Evolutionary conservation across 2,888 invertebrate genomes (phyloP), one percentile per base, ranked within the genome.

Genomic region (Noctua fimbriata): DNA sequence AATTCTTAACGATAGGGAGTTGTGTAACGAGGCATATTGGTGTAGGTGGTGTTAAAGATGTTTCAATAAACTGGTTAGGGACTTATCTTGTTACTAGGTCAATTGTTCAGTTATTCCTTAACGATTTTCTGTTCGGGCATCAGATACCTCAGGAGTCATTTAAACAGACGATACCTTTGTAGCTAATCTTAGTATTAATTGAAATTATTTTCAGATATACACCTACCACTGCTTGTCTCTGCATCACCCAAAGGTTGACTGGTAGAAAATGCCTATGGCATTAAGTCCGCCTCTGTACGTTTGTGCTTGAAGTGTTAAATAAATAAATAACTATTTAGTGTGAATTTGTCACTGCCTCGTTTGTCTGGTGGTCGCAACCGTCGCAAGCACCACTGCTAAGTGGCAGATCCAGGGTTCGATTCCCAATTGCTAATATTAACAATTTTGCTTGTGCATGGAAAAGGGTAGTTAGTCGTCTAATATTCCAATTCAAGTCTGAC

Each of bases 1-100:
- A 76, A 67, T 73, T 76, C 28, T 49, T 83, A 78, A 44, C 47
- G 21, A 76, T 18, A 41, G 60, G 49, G 6, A 47, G 69, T 79
- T 74, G 67, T 60, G 52, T 65, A 63, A 47, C 41, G 24, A 10
- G 0, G 16, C 16, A 4, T 47, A 69, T 69, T 74, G 10, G 55
- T 73, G 76, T 80, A 24, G 76, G 69, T 36, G 73, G n/a, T 52
- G 47, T 67, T 47, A 3, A 63, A 47, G 18, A 74, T 69, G 32
- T 32, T 10, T 47, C 44, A 28, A 67, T 71, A 55, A 49, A 63
- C 16, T 55, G 16, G 2, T 28, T 1, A n/a, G 16, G 2, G 41
- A 65, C 18, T 52, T 76, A 36, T 36, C 14, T 5, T 72, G 28
- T 55, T 44, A 63, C 32, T 70, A 44, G 49, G 32, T 9, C 60